These are phyloP conservation scores for Botrylloides violaceus DNA, from an alignment of 23 tunicate genomes.

Conservation along the genomic window DNA sequence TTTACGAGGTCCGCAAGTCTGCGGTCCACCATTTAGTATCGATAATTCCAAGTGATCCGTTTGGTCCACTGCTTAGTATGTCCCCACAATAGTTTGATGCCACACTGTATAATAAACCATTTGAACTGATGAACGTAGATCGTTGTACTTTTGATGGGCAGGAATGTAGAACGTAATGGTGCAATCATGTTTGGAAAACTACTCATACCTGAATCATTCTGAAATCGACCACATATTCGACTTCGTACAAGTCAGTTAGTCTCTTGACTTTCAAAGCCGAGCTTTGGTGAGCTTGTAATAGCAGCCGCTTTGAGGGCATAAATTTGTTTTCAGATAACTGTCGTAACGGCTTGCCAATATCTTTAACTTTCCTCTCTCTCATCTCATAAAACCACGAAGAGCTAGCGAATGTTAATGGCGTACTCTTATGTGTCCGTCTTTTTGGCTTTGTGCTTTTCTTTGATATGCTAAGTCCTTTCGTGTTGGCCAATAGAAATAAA, in stretches of 20 bases:
- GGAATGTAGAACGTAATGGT: too few relatives aligned
- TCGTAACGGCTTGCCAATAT: not conserved
- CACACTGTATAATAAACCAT: too few relatives aligned
- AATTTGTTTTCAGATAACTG: not conserved
- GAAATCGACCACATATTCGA: slow-evolving; percentile 71
- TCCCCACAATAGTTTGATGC: too few relatives aligned
- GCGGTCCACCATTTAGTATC: too few relatives aligned
- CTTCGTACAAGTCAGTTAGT: slow-evolving; percentile 47
- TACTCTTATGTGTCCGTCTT: not conserved
- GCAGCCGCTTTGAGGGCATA: slow-evolving; percentile 27
- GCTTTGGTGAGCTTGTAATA: slow-evolving; percentile 50
- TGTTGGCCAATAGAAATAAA: slow-evolving; percentile 1
- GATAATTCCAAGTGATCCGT: too few relatives aligned
- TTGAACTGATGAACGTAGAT: too few relatives aligned
- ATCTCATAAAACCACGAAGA: slow-evolving; percentile 23
- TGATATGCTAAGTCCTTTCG: slow-evolving; percentile 13
- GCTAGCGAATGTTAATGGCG: slow-evolving; percentile 1
- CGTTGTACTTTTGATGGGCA: too few relatives aligned
- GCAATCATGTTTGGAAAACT: too few relatives aligned
- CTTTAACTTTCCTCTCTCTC: not conserved
- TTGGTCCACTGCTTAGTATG: too few relatives aligned
- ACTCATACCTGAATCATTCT: slow-evolving; percentile 54
- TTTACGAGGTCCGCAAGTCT: too few relatives aligned
- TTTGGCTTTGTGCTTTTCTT: not conserved
- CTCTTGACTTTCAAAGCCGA: slow-evolving; percentile 37